Evolutionary conservation across 2,113 vertebrate genomes (phyloP).

Genomic region (Otolemur garnettii): DNA sequence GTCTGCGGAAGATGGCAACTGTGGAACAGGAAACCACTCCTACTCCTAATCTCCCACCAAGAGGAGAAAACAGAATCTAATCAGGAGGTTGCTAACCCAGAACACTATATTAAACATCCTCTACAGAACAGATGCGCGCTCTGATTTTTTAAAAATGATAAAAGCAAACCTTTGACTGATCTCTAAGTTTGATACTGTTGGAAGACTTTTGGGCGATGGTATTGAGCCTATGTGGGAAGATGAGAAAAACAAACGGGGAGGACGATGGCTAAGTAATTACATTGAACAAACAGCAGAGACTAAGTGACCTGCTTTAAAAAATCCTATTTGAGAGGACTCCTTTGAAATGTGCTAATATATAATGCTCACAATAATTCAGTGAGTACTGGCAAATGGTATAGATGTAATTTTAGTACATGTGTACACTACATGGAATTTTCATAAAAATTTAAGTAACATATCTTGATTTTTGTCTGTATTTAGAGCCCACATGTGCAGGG

Average conservation of each 20-base stretch:
- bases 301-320: constrained; percentile 91
- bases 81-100: no score
- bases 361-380: neutral
- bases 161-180: no score
- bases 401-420: neutral
- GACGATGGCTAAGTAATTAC: constrained; percentile 96
- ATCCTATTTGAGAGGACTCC: neutral
- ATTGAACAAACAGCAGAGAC: constrained; percentile 97
- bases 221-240: constrained; percentile 99
- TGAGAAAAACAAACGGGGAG: constrained; percentile 95
- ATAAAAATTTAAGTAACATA: neutral
- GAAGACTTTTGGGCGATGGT: constrained; percentile 87
- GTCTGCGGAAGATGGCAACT: no score
- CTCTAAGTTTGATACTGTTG: no score
- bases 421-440: neutral
- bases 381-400: neutral
- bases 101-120: no score
- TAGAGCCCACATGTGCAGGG: neutral
- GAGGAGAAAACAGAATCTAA: no score
- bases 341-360: neutral
- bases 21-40: no score
- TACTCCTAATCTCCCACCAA: no score
- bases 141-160: no score
- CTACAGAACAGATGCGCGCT: no score
- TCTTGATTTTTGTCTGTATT: constrained; percentile 35